Evolutionary conservation across 37 sponge, comb jelly and placozoan genomes (phyloP).

Genomic region (Beroe ovata): DNA sequence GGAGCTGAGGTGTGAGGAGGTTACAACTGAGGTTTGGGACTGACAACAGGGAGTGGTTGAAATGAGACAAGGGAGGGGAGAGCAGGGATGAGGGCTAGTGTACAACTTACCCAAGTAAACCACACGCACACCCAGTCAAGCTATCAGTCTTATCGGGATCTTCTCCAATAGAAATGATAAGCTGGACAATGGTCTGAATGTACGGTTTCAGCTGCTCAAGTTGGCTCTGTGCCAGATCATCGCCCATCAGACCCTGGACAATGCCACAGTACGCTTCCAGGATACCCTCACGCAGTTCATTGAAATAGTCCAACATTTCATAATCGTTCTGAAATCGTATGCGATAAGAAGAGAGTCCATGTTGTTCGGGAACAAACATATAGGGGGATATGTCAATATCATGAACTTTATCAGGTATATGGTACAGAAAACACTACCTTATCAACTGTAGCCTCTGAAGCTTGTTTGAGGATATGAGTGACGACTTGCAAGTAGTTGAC

Average conservation of each 20-base stretch:
- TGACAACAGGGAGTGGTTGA: not conserved
- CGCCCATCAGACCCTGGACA: slow-evolving; percentile 87
- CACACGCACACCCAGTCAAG: slow-evolving; percentile 73
- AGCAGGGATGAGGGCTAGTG: not conserved
- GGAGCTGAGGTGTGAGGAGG: too few relatives aligned
- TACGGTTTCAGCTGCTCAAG: slow-evolving; percentile 75
- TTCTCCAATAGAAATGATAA: slow-evolving; percentile 74
- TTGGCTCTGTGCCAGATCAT: slow-evolving; percentile 55
- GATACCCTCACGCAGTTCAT: slow-evolving; percentile 91
- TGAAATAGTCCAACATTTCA: slow-evolving; percentile 90
- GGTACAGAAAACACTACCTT: too few relatives aligned
- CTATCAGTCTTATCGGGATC: slow-evolving; percentile 86
- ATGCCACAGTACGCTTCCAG: slow-evolving; percentile 98
- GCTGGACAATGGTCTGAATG: slow-evolving; percentile 76
- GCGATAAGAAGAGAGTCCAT: too few relatives aligned
- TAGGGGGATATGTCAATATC: too few relatives aligned
- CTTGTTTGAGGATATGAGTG: slow-evolving; percentile 81
- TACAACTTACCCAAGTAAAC: slow-evolving; percentile 83
- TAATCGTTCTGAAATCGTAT: slow-evolving; percentile 74
- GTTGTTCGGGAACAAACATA: too few relatives aligned
- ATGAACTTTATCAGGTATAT: too few relatives aligned
- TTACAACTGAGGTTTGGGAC: not conserved
- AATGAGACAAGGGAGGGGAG: not conserved
- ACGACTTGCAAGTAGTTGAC: slow-evolving; percentile 74
- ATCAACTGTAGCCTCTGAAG: slow-evolving; percentile 72